Base-by-base conservation (phyloP, 2,888 invertebrate species). In the Selenia dentaria region DNA sequence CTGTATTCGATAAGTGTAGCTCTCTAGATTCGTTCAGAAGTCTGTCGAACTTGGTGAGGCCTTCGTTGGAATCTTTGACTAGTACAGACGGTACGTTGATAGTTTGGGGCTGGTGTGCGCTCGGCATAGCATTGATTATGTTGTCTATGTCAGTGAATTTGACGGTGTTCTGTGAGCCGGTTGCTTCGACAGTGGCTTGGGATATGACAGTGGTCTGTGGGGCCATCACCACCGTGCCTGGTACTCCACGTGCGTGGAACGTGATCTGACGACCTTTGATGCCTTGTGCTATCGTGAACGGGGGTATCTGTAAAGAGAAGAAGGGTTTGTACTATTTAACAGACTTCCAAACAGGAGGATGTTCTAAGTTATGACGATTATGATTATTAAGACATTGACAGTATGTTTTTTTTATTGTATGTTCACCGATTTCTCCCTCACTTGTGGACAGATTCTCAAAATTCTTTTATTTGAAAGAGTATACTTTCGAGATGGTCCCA, bases 121-220 rank as follows among this genome's bases (percentile, higher is more conserved):
- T 56, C 0, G 79, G 79, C 32, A 81, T 49, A 0, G 80, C 63
- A 59, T 81, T 71, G 40, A 86, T 83, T 66, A 88, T 79, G 59
- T 81, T 82, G 58, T 89, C 80, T 8, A 85, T 76, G 27, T 85
- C 81, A 0, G 81, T 42, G 62, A 83, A 88, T 36, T 87, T 87
- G 51, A 83, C 70, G 12, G 72, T 51, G 52, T 53, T 60, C 9
- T 76, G 70, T 1, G 65, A 61, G 6, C 60, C 65, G 34, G 62
- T 60, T 11, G 59, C 61, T 20, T 79, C 80, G 3, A 71, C 64
- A 0, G 74, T 67, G 5, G 86, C 84, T 34, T 89, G 88, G 0
- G 88, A 86, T 38, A 89, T 89, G 56, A 89, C 86, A 2, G 85
- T 83, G 34, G 86, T 73, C 45, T 83, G 86, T 0, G 89, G 84